These are phyloP conservation scores for Cossypha dichroa DNA, from an alignment of 2,797 vertebrate species.

Conservation along the genomic window DNA sequence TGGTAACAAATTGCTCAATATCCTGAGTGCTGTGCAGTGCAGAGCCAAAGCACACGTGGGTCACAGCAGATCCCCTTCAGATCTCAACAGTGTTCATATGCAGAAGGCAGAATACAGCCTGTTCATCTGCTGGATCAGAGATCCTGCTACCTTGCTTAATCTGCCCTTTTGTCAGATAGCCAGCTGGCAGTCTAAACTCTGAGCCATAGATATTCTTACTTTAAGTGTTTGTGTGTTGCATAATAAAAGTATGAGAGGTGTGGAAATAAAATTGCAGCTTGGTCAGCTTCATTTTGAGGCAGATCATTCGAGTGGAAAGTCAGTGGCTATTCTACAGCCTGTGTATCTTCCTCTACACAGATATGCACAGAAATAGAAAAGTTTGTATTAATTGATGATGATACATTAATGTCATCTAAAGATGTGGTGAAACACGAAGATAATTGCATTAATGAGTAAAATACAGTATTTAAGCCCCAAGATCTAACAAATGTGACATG, in stretches of 20 bases:
- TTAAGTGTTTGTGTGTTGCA: neutral
- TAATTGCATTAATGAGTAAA: conserved; percentile 38
- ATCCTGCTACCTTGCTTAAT: neutral
- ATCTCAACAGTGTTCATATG: neutral
- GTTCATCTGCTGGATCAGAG: neutral
- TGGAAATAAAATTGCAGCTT: neutral
- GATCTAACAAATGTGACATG: neutral
- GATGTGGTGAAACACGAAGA: neutral
- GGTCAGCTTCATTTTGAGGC: neutral
- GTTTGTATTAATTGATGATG: neutral
- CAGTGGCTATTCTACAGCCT: neutral
- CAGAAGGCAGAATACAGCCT: neutral
- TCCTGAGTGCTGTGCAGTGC: neutral
- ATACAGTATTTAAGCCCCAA: neutral
- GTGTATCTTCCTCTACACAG: neutral
- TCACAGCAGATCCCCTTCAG: neutral
- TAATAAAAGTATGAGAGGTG: neutral
- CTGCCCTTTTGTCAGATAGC: neutral
- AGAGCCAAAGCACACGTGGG: neutral
- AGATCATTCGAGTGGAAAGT: neutral
- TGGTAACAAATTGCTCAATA: neutral
- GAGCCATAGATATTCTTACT: neutral
- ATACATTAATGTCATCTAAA: neutral
- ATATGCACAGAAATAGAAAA: neutral
- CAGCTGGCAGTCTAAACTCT: neutral